A percentile compares a stretch with the other conserved stretches of the same genome.
Conservation (phyloP, 2,888 invertebrate species). For the Pheosia gnoma region DNA sequence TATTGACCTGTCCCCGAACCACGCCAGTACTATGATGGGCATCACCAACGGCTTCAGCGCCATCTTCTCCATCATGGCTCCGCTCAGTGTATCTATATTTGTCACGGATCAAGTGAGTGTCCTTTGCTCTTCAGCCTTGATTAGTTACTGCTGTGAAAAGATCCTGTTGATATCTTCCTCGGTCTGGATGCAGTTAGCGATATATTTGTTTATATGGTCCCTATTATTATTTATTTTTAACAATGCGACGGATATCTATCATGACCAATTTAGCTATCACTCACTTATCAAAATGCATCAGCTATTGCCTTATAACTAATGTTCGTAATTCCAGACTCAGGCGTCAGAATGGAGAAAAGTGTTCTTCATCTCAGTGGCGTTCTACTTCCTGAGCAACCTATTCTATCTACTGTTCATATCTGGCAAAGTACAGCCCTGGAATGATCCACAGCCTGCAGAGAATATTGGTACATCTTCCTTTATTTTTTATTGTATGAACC, state of each 20-base stretch:
- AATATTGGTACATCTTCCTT: conserved; percentile 44
- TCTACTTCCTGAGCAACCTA: conserved; percentile 85
- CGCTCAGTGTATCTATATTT: conserved; percentile 88
- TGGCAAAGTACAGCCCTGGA: conserved; percentile 86
- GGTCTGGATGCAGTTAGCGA: too few relatives aligned
- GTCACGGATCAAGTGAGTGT: conserved; percentile 85
- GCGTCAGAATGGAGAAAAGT: conserved; percentile 85
- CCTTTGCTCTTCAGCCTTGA: background rate
- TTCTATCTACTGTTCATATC: conserved; percentile 85
- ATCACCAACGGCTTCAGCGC: conserved; percentile 92
- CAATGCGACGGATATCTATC: too few relatives aligned
- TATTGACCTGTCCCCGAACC: conserved; percentile 93
- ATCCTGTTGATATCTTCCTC: too few relatives aligned
- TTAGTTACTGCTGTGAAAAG: too few relatives aligned
- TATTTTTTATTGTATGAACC: too few relatives aligned
- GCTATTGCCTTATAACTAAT: background rate
- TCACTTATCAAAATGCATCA: too few relatives aligned
- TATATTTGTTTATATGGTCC: too few relatives aligned
- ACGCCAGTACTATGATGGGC: conserved; percentile 93
- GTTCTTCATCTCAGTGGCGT: conserved; percentile 85
- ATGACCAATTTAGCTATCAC: too few relatives aligned
- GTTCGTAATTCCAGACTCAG: conserved; percentile 67
- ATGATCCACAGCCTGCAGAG: conserved; percentile 63
- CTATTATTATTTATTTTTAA: too few relatives aligned
- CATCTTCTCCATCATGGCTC: conserved; percentile 91